Evolutionary conservation across 2,888 invertebrate species (phyloP).

Genomic region (Drosophila atroscutellata): DNA sequence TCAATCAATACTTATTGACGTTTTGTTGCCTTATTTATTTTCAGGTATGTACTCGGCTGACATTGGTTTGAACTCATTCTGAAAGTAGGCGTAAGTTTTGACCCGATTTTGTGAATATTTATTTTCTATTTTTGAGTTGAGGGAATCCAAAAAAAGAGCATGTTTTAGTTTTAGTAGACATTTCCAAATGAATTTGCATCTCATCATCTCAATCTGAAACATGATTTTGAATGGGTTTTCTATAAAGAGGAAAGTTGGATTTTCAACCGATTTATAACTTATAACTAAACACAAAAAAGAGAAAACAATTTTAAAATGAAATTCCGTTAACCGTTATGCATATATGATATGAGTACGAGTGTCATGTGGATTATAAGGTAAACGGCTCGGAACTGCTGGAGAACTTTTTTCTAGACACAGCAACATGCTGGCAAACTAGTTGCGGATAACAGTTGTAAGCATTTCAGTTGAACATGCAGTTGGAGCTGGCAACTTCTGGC

Average conservation of each 20-base stretch:
- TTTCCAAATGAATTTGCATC: not conserved
- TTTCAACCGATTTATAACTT: too few relatives aligned
- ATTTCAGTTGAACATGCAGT: not conserved
- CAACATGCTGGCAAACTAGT: not conserved
- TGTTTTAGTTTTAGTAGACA: not conserved
- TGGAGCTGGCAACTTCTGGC: conserved; percentile 3
- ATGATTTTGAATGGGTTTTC: not conserved
- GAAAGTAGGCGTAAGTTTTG: conserved; percentile 19
- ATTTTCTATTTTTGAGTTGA: too few relatives aligned
- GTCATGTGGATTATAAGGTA: not conserved
- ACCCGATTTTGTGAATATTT: not conserved
- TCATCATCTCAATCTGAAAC: not conserved
- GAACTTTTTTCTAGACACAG: not conserved
- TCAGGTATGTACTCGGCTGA: conserved; percentile 62
- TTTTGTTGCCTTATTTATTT: conserved; percentile 32
- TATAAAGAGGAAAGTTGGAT: not conserved
- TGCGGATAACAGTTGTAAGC: not conserved
- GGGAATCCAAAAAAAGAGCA: not conserved
- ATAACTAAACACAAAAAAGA: not conserved
- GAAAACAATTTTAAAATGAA: not conserved
- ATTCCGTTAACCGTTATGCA: not conserved
- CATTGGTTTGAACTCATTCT: not conserved
- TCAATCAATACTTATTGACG: conserved; percentile 1
- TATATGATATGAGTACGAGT: not conserved
- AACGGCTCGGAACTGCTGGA: not conserved